Evolutionary conservation across 2,888 invertebrate genomes (phyloP), one percentile per base, ranked within the genome.

Genomic region (Microplitis manilae): DNA sequence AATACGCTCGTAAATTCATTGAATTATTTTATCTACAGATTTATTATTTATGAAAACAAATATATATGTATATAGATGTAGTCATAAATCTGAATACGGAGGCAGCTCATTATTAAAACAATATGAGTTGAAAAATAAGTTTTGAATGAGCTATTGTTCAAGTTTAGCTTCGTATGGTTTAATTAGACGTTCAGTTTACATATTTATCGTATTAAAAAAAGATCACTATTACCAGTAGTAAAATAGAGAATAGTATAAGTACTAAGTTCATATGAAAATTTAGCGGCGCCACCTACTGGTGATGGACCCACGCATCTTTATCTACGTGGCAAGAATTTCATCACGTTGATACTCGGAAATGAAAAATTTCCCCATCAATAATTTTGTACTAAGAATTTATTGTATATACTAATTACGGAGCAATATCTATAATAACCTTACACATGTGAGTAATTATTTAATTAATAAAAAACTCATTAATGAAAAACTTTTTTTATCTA

Each of bases 1-100:
- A 65, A 65, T 65, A 65, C 2, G 9, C 17, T 65, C 20, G 9
- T 65, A 30, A 65, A 65, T 65, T 65, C 65, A 65, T 65, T 62
- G 17, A n/a, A 62, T 20, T 15, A 15, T 17, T 62, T 62, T 17
- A 62, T 62, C 7, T 50, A 30, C 30, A 30, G 50, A 50, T 8
- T 50, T 50, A 50, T 50, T 8, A 50, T 5, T 50, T 50, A 50
- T 50, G 1, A 9, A 13, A 13, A 13, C 13, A 50, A 50, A 50
- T 50, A 50, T 50, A 9, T 50, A 50, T 50, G 50, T 30, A 4
- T 30, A 30, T 30, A 30, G 2, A 30, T 30, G 2, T 30, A 30
- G 30, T 30, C 2, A 4, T 30, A 30, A 30, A 30, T 30, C 4
- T 30, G 2, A 30, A 30, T 30, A 30, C 4, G 30, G 4, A 30